Base-by-base conservation (phyloP, 1,140 invertebrate genomes). In the Drosophila gunungcola region DNA sequence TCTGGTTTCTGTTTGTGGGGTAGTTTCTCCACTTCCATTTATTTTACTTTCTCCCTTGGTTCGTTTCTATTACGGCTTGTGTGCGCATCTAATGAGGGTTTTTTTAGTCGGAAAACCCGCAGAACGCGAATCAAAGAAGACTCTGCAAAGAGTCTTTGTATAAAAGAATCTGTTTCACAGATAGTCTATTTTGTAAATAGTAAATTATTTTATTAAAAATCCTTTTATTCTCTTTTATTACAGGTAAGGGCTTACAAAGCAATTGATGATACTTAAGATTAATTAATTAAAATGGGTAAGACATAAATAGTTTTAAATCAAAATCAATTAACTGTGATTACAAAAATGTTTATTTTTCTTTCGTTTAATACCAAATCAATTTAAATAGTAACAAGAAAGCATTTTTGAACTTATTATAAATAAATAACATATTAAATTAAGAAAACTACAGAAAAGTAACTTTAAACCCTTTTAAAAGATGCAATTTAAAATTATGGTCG, bases 1-100 rank as follows among this genome's bases (percentile, higher is more conserved):
- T 55, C 34, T 48, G 60, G 58, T 43, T 74, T 25, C 34, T 34
- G 51, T 74, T 63, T 39, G 46, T 42, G 11, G 64, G 72, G 46
- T 49, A 69, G 65, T 54, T 61, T 49, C 11, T 21, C 38, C n/a
- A 34, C 29, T 32, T 32, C 41, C 21, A 54, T 13, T 38, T 39
- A 10, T 53, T 48, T 10, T 27, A 39, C 43, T 12, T 46, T 12
- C 7, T 21, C 7, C 9, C 38, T 3, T 29, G 5, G 12, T 46
- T 45, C 21, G 12, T 41, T 60, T 39, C 69, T 49, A 36, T 41
- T 42, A 38, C 52, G 32, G 27, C 11, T 61, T 73, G 68, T 73
- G 43, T 73, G 57, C 49, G 25, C 72, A 65, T 75, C 27, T 65
- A 75, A 75, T 75, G 39, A 52, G 39, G 39, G 39, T 75, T 55